Conservation (phyloP, 2,888 invertebrate species). For the Macaria notata region DNA sequence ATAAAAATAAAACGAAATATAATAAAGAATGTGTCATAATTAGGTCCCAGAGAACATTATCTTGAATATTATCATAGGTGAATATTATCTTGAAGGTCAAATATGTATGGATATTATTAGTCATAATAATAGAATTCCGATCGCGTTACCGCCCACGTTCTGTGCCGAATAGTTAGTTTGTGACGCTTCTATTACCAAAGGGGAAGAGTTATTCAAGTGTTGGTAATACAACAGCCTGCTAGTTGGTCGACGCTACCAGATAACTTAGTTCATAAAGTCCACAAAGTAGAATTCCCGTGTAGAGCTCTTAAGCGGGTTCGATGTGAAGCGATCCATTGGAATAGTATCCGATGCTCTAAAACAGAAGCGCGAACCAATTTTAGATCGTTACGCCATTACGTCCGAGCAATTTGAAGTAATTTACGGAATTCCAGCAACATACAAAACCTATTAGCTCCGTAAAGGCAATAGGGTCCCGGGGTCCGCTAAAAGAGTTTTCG, state of each 20-base stretch:
- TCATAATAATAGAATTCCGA: conserved; percentile 1
- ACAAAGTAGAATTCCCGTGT: conserved; percentile 42
- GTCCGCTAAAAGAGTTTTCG: conserved; percentile 58
- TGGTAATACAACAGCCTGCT: conserved; percentile 11
- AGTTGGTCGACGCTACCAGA: conserved; percentile 19
- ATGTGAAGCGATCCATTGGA: conserved; percentile 27
- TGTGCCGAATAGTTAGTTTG: too few species aligned
- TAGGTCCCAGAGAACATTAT: too few species aligned
- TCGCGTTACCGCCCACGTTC: too few species aligned
- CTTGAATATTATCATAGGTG: too few species aligned
- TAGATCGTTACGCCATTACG: background rate
- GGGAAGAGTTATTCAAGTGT: conserved; percentile 10
- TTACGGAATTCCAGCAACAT: conserved; percentile 16
- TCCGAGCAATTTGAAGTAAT: conserved; percentile 9
- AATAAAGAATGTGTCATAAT: background rate
- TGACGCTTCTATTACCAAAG: too few species aligned
- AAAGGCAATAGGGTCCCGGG: conserved; percentile 30
- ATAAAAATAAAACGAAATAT: too few species aligned
- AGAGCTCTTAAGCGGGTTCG: conserved; percentile 37
- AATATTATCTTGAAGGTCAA: background rate
- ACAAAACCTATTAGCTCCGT: conserved; percentile 32
- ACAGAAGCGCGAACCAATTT: conserved; percentile 3
- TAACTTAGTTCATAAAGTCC: conserved; percentile 42
- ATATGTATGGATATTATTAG: conserved; percentile 1
- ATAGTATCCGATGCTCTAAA: conserved; percentile 1